Evolutionary conservation across 2,113 vertebrate species (phyloP).

Genomic region (Pelecanus crispus): DNA sequence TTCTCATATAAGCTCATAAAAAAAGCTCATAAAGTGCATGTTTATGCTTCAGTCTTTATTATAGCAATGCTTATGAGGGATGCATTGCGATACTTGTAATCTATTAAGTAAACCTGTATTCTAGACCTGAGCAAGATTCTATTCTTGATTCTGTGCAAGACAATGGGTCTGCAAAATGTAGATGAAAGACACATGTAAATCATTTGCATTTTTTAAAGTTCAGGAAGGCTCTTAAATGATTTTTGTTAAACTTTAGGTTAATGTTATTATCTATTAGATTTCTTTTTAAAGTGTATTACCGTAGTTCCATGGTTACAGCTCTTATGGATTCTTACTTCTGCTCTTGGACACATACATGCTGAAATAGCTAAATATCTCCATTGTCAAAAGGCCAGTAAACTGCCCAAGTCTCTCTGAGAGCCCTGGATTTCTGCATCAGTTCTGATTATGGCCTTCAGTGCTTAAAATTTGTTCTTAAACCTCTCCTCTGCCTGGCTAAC

Average conservation of each 20-base stretch:
- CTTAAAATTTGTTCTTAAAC: not conserved
- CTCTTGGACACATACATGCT: not conserved
- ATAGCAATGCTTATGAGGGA: not conserved
- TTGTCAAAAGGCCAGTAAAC: not conserved
- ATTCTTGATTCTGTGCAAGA: not conserved
- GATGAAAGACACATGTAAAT: not conserved
- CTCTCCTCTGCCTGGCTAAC: not conserved
- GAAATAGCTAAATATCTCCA: not conserved
- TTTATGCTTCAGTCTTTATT: slow-evolving; percentile 23
- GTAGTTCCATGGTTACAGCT: not conserved
- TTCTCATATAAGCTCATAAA: not conserved
- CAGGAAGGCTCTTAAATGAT: not conserved
- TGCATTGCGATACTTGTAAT: not conserved
- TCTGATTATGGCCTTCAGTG: not conserved
- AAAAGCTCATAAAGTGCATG: not conserved
- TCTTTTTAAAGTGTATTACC: not conserved
- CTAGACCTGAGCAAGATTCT: not conserved
- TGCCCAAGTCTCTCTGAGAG: not conserved
- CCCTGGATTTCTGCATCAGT: not conserved
- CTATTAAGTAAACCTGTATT: not conserved
- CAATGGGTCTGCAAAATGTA: not conserved
- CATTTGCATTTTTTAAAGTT: not conserved
- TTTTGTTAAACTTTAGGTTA: not conserved
- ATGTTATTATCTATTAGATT: not conserved
- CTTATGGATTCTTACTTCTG: not conserved